These are phyloP conservation scores for Sardinella longiceps DNA, from an alignment of 2,797 vertebrate genomes.

Conservation along the genomic window DNA sequence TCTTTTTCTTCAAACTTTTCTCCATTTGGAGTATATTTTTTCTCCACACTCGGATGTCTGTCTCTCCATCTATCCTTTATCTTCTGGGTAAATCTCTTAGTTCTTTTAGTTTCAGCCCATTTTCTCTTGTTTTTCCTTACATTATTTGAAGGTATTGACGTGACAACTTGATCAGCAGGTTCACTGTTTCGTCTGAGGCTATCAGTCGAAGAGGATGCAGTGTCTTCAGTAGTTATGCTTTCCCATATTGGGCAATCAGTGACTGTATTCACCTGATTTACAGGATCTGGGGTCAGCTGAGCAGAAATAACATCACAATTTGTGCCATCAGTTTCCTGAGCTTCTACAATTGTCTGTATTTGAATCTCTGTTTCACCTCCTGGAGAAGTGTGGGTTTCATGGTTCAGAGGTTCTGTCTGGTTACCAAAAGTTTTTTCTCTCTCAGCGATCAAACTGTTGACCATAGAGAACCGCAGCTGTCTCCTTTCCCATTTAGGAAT, in stretches of 20 bases:
- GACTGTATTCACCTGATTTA: not conserved
- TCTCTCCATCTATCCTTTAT: slow-evolving; percentile 70
- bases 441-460: not conserved
- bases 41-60: slow-evolving; percentile 53
- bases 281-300: not conserved
- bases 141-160: not conserved
- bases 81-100: slow-evolving; percentile 69
- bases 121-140: slow-evolving; percentile 52
- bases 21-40: slow-evolving; percentile 48
- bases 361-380: slow-evolving; percentile 26
- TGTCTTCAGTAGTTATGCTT: not conserved
- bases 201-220: not conserved
- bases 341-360: not conserved
- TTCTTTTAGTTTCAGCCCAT: slow-evolving; percentile 54
- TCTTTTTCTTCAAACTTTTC: slow-evolving; percentile 28
- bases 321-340: not conserved
- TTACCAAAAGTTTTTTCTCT: not conserved
- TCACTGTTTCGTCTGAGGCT: not conserved
- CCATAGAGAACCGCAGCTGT: slow-evolving; percentile 29
- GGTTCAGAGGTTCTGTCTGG: not conserved
- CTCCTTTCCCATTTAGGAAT: slow-evolving; percentile 18
- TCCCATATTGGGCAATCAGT: not conserved
- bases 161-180: not conserved
- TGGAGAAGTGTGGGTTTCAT: not conserved
- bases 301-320: not conserved